Conservation (phyloP, 2,888 invertebrate genomes). For the Andrena trimmerana region DNA sequence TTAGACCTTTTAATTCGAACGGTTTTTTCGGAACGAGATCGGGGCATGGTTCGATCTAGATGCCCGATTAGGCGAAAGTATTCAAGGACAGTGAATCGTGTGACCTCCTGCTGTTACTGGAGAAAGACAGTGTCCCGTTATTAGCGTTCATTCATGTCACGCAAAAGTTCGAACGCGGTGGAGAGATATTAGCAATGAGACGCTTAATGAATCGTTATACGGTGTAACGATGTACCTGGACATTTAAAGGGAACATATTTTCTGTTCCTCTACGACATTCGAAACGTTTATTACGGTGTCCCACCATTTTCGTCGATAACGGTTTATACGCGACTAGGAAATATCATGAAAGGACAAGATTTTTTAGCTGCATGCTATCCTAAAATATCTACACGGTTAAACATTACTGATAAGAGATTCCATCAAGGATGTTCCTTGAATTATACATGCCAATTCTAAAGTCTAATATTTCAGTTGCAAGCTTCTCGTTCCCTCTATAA, state of each 20-base stretch:
- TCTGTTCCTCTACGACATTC: not conserved
- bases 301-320: slow-evolving; percentile 4
- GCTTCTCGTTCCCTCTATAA: not conserved
- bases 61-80: slow-evolving; percentile 74
- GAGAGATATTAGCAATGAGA: slow-evolving; percentile 31
- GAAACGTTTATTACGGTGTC: not conserved
- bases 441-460: too few relatives aligned
- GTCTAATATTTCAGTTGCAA: too few relatives aligned
- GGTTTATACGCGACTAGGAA: not conserved
- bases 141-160: slow-evolving; percentile 60
- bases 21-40: slow-evolving; percentile 8
- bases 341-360: not conserved
- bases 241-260: not conserved
- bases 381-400: not conserved
- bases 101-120: slow-evolving; percentile 57
- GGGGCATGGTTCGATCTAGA: slow-evolving; percentile 45
- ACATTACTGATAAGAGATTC: not conserved
- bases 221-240: slow-evolving; percentile 17
- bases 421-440: too few relatives aligned
- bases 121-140: slow-evolving; percentile 64
- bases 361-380: not conserved
- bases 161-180: slow-evolving; percentile 45
- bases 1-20: not conserved
- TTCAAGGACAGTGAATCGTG: slow-evolving; percentile 74
- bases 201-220: slow-evolving; percentile 33